Percentiles rank a stretch among this genome's conserved stretches.
phyloP scores from a whole-genome alignment of 2,888 invertebrate species.

The Blastobasis lacticolella region DNA sequence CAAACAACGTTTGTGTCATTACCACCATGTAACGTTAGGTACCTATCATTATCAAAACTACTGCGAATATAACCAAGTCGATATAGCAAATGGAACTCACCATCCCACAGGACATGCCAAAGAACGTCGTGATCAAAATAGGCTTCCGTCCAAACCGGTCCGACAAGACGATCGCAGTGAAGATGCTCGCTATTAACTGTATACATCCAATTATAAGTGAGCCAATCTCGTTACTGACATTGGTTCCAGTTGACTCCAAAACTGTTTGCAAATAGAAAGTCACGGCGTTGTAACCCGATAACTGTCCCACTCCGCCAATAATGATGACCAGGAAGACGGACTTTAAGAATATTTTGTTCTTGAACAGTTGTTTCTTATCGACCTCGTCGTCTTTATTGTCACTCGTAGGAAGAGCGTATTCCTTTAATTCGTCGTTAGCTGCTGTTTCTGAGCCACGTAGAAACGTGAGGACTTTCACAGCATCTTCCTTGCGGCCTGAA shows the following conservation, averaged over 20 bases:
- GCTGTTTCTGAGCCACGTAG: constrained; percentile 36
- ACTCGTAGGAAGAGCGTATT: constrained; percentile 21
- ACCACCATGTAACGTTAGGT: background rate
- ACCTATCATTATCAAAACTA: background rate
- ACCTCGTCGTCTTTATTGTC: constrained; percentile 6
- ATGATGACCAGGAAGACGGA: constrained; percentile 10
- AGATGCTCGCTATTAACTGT: constrained; percentile 20
- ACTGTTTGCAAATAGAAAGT: constrained; percentile 25
- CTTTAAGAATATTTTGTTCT: constrained; percentile 17
- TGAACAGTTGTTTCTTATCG: constrained; percentile 16
- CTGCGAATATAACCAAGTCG: background rate
- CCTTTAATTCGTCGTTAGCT: constrained; percentile 40
- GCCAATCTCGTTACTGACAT: constrained; percentile 18
- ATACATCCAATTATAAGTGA: constrained; percentile 24
- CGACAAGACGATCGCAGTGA: constrained; percentile 18
- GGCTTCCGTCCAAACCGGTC: constrained; percentile 32
- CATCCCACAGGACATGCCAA: constrained; percentile 32
- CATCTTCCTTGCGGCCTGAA: constrained; percentile 35
- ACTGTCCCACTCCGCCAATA: constrained; percentile 11
- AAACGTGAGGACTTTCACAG: constrained; percentile 32
- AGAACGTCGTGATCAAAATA: constrained; percentile 24
- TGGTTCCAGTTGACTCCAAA: constrained; percentile 23
- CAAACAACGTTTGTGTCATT: no score
- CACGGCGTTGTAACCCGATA: constrained; percentile 18
- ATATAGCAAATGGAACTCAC: constrained; percentile 18